Base-by-base conservation (phyloP, 2,888 invertebrate genomes). In the Drosophila paranaensis region DNA sequence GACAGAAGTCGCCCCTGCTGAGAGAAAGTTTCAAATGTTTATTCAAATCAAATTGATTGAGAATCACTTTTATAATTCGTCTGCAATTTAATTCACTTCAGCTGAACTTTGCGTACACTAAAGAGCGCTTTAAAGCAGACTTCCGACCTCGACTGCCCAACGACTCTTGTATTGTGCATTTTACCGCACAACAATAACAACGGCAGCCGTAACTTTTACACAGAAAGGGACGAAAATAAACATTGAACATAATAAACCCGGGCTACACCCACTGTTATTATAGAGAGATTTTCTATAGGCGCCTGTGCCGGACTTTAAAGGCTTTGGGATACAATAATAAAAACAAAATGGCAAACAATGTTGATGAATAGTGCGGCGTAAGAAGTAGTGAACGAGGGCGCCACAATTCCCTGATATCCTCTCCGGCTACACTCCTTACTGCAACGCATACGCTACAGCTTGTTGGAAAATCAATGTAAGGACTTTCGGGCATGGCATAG, bases 221-320 rank as follows among this genome's bases (percentile, higher is more conserved):
- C 51, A 72, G 48, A 73, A 51, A 42, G 51, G 42, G 42, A 45
- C 54, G 65, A 60, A 60, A 64, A 51, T 73, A 73, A 42, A 27
- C 58, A 73, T 60, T 55, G 48, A 45, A 39, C 46, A 64, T 73
- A 65, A 72, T 72, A 73, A 60, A 53, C 42, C 56, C 46, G 10
- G 9, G 2, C 10, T 40, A 43, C n/a, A 11, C 9, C 46, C 40
- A 51, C 37, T 42, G 39, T 58, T 64, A 45, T 51, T 58, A 64
- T 63, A 64, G 58, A 65, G 54, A 63, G 73, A 64, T 65, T 65
- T 65, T 65, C 71, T 51, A 72, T 72, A 71, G 71, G 58, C 73
- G 37, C 50, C 40, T 55, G 50, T 39, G 43, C 46, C 42, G n/a
- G 73, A 73, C 57, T 73, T 71, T 54, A 71, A 71, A 54, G 54